These are phyloP conservation scores for Amphimallon solstitiale DNA, from an alignment of 2,888 invertebrate species.

Conservation along the genomic window DNA sequence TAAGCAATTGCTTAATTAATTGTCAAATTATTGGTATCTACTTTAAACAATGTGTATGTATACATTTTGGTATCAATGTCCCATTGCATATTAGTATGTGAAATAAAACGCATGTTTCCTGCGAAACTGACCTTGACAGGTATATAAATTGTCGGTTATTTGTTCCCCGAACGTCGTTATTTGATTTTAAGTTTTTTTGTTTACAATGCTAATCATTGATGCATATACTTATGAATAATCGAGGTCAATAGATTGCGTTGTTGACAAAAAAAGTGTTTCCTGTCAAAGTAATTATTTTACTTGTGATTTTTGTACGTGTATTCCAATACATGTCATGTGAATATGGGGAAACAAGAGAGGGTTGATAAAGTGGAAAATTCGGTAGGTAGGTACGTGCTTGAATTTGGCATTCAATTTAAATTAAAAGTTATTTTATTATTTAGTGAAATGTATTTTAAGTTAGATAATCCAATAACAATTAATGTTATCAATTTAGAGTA, in stretches of 20 bases:
- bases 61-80: constrained; percentile 10
- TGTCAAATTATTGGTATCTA: constrained; percentile 7
- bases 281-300: neutral
- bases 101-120: constrained; percentile 16
- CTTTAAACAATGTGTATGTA: constrained; percentile 21
- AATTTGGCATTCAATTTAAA: too few relatives aligned
- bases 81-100: constrained; percentile 22
- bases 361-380: too few relatives aligned
- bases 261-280: neutral
- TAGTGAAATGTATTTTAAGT: too few relatives aligned
- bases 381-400: too few relatives aligned
- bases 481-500: too few relatives aligned
- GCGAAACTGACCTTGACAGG: constrained; percentile 17
- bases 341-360: too few relatives aligned
- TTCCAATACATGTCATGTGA: too few relatives aligned
- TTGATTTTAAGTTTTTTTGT: constrained; percentile 8
- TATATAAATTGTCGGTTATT: constrained; percentile 15
- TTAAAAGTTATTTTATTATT: too few relatives aligned
- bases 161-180: constrained; percentile 5
- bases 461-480: too few relatives aligned
- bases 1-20: neutral
- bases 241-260: constrained; percentile 13
- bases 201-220: constrained; percentile 15
- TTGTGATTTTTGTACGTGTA: neutral
- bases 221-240: neutral